Conservation (phyloP, 1,140 invertebrate genomes). For the Paralvinella palmiformis region DNA sequence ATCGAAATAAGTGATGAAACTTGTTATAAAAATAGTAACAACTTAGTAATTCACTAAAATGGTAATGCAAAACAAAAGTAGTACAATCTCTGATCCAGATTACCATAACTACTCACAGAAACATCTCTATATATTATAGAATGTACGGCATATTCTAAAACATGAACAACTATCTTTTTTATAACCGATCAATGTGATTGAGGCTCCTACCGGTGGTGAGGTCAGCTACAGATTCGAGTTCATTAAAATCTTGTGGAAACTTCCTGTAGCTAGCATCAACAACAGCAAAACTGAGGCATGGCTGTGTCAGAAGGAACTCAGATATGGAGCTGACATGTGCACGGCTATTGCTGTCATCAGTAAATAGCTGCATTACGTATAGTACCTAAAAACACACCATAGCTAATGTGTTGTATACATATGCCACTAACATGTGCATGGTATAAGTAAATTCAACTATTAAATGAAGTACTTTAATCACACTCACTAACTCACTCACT, state of each 20-base stretch:
- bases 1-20: background rate
- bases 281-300: conserved; percentile 79
- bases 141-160: no score
- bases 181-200: no score
- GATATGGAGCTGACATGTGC: conserved; percentile 65
- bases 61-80: no score
- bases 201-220: conserved; percentile 39
- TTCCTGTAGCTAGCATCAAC: conserved; percentile 62
- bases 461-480: no score
- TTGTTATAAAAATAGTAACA: no score
- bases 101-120: no score
- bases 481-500: no score
- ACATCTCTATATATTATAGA: no score
- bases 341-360: conserved; percentile 54
- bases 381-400: conserved; percentile 54
- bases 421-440: background rate
- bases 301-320: conserved; percentile 74
- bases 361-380: conserved; percentile 69
- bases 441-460: no score
- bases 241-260: conserved; percentile 27
- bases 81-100: no score
- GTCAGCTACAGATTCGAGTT: conserved; percentile 26
- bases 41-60: no score
- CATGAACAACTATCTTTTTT: no score
- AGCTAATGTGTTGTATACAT: background rate